Conservation (phyloP, 2,888 invertebrate species). For the Epinotia demarniana region DNA sequence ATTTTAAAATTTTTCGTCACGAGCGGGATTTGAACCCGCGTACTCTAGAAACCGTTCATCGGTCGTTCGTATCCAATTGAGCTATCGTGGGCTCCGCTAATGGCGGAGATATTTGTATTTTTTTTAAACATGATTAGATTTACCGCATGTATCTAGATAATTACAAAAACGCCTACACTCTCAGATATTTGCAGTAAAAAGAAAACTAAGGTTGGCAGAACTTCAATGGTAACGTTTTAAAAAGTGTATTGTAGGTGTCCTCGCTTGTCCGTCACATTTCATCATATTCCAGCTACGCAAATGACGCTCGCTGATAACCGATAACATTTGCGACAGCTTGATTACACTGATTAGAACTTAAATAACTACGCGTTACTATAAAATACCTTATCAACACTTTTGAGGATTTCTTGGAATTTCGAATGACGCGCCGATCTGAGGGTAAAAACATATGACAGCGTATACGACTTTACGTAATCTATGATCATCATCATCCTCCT, state of each 20-base stretch:
- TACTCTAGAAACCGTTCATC: no score
- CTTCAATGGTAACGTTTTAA: neutral
- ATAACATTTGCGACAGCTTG: neutral
- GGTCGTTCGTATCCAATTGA: no score
- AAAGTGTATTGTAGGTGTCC: neutral
- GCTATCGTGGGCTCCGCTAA: no score
- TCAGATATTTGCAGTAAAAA: neutral
- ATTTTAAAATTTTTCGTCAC: no score
- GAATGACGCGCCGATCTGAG: neutral
- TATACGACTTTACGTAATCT: neutral
- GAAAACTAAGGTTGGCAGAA: neutral
- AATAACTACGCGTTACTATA: conserved; percentile 19
- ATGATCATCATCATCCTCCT: no score
- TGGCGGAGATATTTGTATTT: no score
- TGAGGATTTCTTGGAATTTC: neutral
- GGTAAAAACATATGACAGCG: neutral
- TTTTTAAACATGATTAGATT: no score
- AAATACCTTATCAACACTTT: neutral
- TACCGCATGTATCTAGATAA: no score
- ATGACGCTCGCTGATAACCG: conserved; percentile 16
- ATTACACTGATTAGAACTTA: neutral
- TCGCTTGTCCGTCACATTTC: conserved; percentile 10
- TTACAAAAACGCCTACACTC: neutral
- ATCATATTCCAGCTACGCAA: neutral
- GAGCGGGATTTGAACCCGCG: no score